Conservation (phyloP, 2,113 vertebrate species). For the Thymallus thymallus region DNA sequence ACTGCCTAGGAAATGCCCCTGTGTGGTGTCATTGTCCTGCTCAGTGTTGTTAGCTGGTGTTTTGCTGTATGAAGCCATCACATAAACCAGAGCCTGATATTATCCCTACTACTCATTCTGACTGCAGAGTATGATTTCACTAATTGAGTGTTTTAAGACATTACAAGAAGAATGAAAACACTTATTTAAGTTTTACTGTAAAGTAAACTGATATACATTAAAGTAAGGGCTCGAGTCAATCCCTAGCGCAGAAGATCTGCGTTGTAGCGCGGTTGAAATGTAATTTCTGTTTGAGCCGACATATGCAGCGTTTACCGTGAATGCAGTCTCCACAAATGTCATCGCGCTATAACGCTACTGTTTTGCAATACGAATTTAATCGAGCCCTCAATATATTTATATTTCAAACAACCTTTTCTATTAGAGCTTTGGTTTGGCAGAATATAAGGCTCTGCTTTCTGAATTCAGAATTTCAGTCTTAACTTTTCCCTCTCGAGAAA, state of each 20-base stretch:
- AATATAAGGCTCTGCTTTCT: conserved; percentile 39
- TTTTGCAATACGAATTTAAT: too few relatives aligned
- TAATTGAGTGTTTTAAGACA: background rate
- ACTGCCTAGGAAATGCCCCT: background rate
- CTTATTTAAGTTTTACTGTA: too few relatives aligned
- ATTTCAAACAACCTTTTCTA: background rate
- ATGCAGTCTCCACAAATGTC: too few relatives aligned
- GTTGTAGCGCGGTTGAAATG: too few relatives aligned
- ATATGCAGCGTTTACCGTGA: too few relatives aligned
- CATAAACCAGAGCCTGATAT: background rate
- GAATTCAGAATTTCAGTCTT: conserved; percentile 23
- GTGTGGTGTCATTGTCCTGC: background rate
- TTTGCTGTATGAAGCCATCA: background rate
- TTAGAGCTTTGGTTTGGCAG: conserved; percentile 32
- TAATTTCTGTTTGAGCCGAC: too few relatives aligned
- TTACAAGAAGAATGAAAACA: background rate
- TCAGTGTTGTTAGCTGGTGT: background rate
- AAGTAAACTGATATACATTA: background rate
- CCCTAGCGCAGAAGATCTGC: too few relatives aligned
- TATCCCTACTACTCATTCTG: background rate
- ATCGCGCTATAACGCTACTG: too few relatives aligned
- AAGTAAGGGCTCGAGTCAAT: background rate
- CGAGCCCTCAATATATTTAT: background rate
- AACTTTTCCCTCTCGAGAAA: conserved; percentile 27
- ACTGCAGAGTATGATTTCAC: background rate